Evolutionary conservation across 2,113 vertebrate species (phyloP).

Genomic region (Melanostigma gelatinosum): DNA sequence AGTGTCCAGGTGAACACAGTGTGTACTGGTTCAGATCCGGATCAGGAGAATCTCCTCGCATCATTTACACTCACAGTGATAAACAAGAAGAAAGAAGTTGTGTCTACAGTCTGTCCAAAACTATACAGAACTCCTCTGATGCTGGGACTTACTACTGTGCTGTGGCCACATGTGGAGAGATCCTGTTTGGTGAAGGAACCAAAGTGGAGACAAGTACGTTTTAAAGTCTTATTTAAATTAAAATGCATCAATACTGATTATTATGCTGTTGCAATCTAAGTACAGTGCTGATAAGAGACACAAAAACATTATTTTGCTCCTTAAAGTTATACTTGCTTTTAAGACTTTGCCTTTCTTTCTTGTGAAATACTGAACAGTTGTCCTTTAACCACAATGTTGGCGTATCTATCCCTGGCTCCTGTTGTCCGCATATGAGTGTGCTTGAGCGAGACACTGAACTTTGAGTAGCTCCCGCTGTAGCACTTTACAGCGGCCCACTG

Average conservation of each 20-base stretch:
- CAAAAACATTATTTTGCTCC: not conserved
- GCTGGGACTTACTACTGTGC: conserved; percentile 15
- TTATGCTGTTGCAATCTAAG: not conserved
- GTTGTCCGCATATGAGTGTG: too few species aligned
- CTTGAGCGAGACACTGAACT: too few species aligned
- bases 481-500: too few species aligned
- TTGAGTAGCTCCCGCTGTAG: too few species aligned
- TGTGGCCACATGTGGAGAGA: conserved; percentile 11
- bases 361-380: not conserved
- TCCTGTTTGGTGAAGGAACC: conserved; percentile 11
- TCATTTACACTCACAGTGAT: conserved; percentile 42
- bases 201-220: not conserved
- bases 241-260: not conserved
- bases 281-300: not conserved
- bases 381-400: too few species aligned
- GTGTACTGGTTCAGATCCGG: conserved; percentile 59
- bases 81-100: conserved; percentile 34
- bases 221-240: not conserved
- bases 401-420: too few species aligned
- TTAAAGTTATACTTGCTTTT: not conserved
- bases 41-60: not conserved
- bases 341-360: not conserved
- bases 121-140: conserved; percentile 23
- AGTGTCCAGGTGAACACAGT: conserved; percentile 34
- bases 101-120: conserved; percentile 56